These are phyloP conservation scores for Perccottus glenii DNA, from an alignment of 2,113 vertebrate species.

Conservation along the genomic window DNA sequence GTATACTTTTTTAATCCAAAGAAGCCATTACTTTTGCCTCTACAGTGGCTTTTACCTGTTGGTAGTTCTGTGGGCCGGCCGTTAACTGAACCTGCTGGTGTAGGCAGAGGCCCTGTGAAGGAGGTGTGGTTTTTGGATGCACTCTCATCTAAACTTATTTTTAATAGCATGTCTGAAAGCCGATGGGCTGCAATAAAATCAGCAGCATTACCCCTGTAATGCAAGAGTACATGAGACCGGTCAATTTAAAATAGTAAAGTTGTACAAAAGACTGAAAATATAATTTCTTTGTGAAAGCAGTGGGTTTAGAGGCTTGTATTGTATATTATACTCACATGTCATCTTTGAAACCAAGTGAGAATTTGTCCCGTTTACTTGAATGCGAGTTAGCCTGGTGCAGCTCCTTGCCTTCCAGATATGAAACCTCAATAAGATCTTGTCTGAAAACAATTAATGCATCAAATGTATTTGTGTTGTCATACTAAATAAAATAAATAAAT, in stretches of 20 bases:
- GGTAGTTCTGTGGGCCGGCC: constrained; percentile 48
- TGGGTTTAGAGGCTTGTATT: neutral
- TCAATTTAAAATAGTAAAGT: neutral
- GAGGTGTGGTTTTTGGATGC: constrained; percentile 33
- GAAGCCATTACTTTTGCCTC: neutral
- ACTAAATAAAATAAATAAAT: no score
- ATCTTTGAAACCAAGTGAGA: constrained; percentile 84
- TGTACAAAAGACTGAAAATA: neutral
- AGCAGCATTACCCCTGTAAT: constrained; percentile 75
- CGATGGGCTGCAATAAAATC: constrained; percentile 75
- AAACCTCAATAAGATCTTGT: constrained; percentile 76
- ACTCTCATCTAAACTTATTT: constrained; percentile 73
- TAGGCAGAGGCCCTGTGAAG: constrained; percentile 4
- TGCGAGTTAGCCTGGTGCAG: constrained; percentile 53
- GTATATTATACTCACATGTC: constrained; percentile 82
- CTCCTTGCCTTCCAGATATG: constrained; percentile 82
- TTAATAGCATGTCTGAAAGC: constrained; percentile 72
- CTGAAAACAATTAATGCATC: constrained; percentile 67
- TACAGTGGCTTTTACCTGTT: constrained; percentile 50
- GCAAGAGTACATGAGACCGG: neutral
- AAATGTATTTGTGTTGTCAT: no score
- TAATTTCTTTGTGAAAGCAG: no score
- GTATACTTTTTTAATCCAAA: neutral
- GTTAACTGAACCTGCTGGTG: constrained; percentile 10
- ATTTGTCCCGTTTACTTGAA: constrained; percentile 68